These are phyloP conservation scores for Geotrupes spiniger DNA, from an alignment of 2,888 invertebrate genomes.

Conservation along the genomic window DNA sequence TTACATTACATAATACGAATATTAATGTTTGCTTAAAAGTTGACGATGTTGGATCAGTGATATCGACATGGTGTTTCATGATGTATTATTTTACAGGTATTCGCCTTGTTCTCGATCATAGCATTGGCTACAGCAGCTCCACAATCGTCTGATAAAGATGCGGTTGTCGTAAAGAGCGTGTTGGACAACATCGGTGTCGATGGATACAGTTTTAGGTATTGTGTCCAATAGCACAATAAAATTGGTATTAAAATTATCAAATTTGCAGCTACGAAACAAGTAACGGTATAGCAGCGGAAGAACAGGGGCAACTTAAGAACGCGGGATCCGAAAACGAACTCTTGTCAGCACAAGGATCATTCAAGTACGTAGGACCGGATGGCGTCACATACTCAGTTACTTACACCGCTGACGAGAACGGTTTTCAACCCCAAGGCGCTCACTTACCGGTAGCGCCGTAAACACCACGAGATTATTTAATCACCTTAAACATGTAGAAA, in stretches of 20 bases:
- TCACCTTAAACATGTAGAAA: conserved; percentile 9
- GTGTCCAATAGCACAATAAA: too few relatives aligned
- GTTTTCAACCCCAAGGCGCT: conserved; percentile 56
- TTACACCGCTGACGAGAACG: conserved; percentile 62
- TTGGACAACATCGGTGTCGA: conserved; percentile 59
- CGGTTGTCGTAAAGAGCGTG: conserved; percentile 58
- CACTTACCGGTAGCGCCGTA: too few relatives aligned
- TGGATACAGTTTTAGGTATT: too few relatives aligned
- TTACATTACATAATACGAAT: too few relatives aligned
- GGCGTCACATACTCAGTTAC: conserved; percentile 62
- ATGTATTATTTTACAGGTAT: conserved; percentile 32
- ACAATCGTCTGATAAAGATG: conserved; percentile 51
- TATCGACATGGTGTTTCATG: too few relatives aligned
- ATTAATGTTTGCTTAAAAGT: too few relatives aligned
- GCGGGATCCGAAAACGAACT: conserved; percentile 63
- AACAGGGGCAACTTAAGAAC: conserved; percentile 60
- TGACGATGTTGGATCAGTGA: too few relatives aligned
- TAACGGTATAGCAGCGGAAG: conserved; percentile 61
- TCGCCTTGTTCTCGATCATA: conserved; percentile 34
- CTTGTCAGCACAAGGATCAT: conserved; percentile 60
- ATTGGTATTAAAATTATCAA: too few relatives aligned
- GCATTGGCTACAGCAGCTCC: conserved; percentile 38
- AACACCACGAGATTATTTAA: too few relatives aligned
- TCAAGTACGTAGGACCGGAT: conserved; percentile 60
- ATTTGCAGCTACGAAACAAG: conserved; percentile 62